phyloP scores from a whole-genome alignment of 2,113 vertebrate genomes.

The Festucalex cinctus region DNA sequence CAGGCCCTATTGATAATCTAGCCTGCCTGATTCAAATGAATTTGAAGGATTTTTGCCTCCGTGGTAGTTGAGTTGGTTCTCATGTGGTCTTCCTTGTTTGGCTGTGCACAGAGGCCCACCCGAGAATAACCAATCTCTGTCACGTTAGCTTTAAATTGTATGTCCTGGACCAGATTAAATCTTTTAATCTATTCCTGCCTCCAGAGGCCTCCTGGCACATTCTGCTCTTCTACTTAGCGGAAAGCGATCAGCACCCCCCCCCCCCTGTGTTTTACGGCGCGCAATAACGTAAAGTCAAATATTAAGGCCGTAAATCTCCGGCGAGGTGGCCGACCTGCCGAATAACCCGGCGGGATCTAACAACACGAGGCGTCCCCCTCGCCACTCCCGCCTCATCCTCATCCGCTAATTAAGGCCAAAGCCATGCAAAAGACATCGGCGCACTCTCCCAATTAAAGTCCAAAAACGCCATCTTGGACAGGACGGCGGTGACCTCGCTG shows the following conservation, averaged over 20 bases:
- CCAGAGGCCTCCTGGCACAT: constrained; percentile 2
- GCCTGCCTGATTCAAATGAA: too few species aligned
- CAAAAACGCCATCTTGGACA: constrained; percentile 33
- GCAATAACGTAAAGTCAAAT: constrained; percentile 38
- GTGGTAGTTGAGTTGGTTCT: too few species aligned
- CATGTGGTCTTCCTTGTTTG: background rate
- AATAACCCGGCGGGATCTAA: constrained; percentile 36
- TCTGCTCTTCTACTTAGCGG: constrained; percentile 11
- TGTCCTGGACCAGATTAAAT: background rate
- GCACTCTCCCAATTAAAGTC: constrained; percentile 52
- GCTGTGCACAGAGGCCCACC: background rate
- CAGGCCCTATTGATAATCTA: too few species aligned
- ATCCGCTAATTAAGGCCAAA: constrained; percentile 44
- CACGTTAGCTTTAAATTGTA: constrained; percentile 6
- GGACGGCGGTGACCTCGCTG: constrained; percentile 35
- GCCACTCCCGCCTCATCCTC: constrained; percentile 16
- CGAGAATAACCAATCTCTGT: background rate
- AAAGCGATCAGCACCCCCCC: constrained; percentile 1
- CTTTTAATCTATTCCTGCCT: background rate
- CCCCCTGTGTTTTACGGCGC: constrained; percentile 2
- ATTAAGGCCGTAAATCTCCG: constrained; percentile 20
- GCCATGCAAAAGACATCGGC: constrained; percentile 27
- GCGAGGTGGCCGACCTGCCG: constrained; percentile 23
- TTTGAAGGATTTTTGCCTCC: too few species aligned
- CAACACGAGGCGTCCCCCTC: constrained; percentile 17